phyloP scores from a whole-genome alignment of 2,797 vertebrate species.

The Dryobates pubescens region DNA sequence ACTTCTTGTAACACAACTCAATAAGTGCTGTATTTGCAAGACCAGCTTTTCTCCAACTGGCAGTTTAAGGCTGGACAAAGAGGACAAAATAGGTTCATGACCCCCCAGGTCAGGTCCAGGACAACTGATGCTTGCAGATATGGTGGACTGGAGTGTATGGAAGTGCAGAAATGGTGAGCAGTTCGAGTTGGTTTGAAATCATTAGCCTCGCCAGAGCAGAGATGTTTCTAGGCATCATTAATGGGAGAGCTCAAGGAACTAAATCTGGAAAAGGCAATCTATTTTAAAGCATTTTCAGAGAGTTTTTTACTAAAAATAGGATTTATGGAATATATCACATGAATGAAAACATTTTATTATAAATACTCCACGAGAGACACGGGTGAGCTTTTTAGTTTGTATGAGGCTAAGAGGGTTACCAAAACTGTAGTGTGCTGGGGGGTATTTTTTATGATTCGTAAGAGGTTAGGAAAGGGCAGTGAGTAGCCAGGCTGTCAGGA shows the following conservation, averaged over 20 bases:
- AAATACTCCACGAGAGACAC: accelerated
- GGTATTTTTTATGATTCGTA: background rate
- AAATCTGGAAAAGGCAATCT: background rate
- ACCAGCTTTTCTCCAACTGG: background rate
- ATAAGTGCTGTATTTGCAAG: background rate
- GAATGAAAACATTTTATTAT: background rate
- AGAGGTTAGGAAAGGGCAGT: background rate
- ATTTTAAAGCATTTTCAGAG: background rate
- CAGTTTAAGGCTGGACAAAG: background rate
- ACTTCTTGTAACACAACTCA: background rate
- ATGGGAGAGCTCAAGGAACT: background rate
- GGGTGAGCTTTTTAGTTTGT: background rate
- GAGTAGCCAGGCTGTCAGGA: background rate
- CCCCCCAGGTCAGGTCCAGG: background rate
- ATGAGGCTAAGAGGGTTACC: background rate
- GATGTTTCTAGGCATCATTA: background rate
- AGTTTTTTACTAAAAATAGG: background rate
- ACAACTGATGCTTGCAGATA: background rate
- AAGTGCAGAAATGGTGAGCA: background rate
- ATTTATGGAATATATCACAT: background rate
- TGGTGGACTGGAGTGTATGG: background rate
- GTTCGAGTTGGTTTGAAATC: background rate
- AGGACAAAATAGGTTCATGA: background rate
- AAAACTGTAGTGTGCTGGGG: background rate
- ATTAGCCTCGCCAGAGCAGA: background rate